Conservation (phyloP, 2,113 vertebrate genomes). For the Canis aureus region DNA sequence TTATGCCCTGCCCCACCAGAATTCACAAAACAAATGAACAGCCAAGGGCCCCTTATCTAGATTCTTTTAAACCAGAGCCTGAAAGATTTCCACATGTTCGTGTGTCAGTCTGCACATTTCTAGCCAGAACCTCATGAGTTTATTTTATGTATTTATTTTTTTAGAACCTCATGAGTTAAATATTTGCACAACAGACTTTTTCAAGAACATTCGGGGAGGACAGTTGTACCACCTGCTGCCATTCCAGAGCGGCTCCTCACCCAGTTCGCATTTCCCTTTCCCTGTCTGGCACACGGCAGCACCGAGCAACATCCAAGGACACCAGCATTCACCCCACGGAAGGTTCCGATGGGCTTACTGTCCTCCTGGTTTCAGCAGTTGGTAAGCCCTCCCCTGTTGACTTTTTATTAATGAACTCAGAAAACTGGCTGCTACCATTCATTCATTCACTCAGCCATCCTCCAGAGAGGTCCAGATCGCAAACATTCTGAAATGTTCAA, state of each 20-base stretch:
- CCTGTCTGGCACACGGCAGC: fast-evolving
- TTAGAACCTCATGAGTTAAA: slow-evolving; percentile 15
- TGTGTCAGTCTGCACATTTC: background rate
- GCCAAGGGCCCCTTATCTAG: background rate
- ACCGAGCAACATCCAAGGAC: fast-evolving
- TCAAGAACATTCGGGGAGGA: background rate
- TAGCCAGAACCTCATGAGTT: background rate
- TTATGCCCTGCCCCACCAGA: background rate
- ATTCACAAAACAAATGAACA: background rate
- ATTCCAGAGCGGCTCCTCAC: fast-evolving
- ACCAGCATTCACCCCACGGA: fast-evolving
- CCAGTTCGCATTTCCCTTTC: background rate
- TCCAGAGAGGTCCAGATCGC: background rate
- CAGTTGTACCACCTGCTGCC: background rate
- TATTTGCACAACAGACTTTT: slow-evolving; percentile 11
- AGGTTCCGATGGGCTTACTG: fast-evolving
- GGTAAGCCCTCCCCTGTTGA: background rate
- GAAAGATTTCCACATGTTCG: background rate
- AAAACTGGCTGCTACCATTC: background rate
- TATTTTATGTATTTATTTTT: background rate
- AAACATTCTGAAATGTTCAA: background rate
- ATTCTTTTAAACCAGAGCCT: background rate
- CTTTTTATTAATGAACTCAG: background rate
- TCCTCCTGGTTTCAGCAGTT: background rate
- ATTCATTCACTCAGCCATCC: background rate